Evolutionary conservation across 2,113 vertebrate species (phyloP).

Genomic region (Mus musculus): DNA sequence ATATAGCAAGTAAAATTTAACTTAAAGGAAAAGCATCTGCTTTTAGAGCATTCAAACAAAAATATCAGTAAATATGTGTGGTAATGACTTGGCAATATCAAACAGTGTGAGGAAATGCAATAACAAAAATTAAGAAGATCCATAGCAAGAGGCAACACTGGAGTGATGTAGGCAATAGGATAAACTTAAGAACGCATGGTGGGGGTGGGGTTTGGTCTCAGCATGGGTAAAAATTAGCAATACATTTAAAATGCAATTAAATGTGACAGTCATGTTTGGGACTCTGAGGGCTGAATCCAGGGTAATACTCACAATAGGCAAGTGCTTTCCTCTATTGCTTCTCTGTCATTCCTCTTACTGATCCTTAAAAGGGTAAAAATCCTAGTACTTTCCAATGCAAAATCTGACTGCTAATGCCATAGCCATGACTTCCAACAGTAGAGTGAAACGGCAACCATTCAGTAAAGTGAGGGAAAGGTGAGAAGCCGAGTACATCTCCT

Average conservation of each 20-base stretch:
- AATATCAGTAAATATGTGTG: not conserved
- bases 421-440: not conserved
- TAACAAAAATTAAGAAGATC: not conserved
- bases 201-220: not conserved
- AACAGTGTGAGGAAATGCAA: not conserved
- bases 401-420: not conserved
- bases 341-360: not conserved
- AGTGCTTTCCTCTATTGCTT: no score
- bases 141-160: not conserved
- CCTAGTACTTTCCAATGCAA: not conserved
- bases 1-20: not conserved
- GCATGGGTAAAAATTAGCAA: not conserved
- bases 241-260: not conserved
- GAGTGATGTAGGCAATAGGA: not conserved
- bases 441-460: not conserved
- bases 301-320: not conserved
- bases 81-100: not conserved
- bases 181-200: not conserved
- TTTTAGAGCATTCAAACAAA: not conserved
- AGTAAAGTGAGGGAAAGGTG: fast-evolving
- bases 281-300: not conserved
- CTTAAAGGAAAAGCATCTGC: not conserved
- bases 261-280: no score
- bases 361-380: not conserved
- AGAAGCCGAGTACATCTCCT: not conserved